A percentile compares a stretch with the other conserved stretches of the same genome.
Evolutionary conservation across 2,113 vertebrate genomes (phyloP).

Genomic region (Gila orcuttii): DNA sequence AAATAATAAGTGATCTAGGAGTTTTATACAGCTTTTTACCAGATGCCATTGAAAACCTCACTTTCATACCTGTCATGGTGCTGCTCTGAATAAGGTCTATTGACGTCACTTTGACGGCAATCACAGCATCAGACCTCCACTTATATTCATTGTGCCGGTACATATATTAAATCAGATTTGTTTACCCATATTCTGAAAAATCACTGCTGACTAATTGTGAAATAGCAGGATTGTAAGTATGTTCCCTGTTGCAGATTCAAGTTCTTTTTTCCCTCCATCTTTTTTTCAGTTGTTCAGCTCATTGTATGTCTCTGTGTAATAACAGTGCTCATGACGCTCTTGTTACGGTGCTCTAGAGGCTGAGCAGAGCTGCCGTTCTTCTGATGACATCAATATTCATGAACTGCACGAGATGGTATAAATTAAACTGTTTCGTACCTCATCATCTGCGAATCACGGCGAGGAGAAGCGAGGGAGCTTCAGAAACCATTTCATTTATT

Average conservation of each 20-base stretch:
- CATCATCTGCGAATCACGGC: constrained; percentile 45
- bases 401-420: constrained; percentile 44
- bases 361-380: constrained; percentile 19
- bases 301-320: not conserved
- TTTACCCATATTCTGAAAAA: not conserved
- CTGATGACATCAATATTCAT: constrained; percentile 61
- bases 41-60: too few species aligned
- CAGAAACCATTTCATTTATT: not conserved
- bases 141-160: not conserved
- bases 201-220: not conserved
- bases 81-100: not conserved
- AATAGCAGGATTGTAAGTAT: not conserved
- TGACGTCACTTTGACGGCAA: not conserved
- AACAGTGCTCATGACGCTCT: constrained; percentile 6
- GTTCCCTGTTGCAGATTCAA: not conserved
- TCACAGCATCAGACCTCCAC: not conserved
- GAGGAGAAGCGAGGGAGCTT: constrained; percentile 48
- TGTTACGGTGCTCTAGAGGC: not conserved
- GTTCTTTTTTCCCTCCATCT: not conserved
- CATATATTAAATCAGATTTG: constrained; percentile 1
- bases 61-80: too few species aligned
- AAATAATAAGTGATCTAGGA: too few species aligned
- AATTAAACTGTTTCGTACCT: constrained; percentile 60
- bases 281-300: not conserved
- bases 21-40: too few species aligned